A percentile compares a stretch with the other conserved stretches of the same genome.
Evolutionary conservation across 2,797 vertebrate genomes (phyloP).

Genomic region (Scomberomorus guttatus): DNA sequence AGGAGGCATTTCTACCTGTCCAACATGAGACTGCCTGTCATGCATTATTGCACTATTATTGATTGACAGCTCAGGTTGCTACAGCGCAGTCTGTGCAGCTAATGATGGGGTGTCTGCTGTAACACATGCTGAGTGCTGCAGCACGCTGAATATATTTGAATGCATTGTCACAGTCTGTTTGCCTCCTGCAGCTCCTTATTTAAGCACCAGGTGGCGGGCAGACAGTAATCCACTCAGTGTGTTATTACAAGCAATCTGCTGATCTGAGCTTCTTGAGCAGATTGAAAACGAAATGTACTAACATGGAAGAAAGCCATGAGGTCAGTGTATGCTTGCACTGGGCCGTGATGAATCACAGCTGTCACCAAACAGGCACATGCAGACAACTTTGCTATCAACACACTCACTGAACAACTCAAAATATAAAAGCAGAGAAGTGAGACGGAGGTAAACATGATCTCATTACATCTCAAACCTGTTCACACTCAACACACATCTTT

Average conservation of each 20-base stretch:
- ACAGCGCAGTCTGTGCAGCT: neutral
- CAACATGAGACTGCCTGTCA: neutral
- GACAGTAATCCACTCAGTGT: neutral
- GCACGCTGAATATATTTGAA: neutral
- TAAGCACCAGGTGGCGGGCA: constrained; percentile 51
- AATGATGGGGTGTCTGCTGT: neutral
- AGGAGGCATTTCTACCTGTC: neutral
- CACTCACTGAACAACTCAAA: too few species aligned
- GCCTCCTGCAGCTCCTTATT: neutral
- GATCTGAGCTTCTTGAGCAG: neutral
- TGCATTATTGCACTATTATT: neutral
- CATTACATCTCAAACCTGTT: neutral
- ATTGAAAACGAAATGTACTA: neutral
- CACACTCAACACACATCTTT: neutral
- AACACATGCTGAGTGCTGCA: too few species aligned
- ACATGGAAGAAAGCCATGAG: too few species aligned
- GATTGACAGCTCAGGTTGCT: constrained; percentile 1
- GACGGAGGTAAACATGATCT: neutral
- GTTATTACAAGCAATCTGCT: neutral
- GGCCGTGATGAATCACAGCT: neutral
- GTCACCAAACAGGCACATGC: neutral
- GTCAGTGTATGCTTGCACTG: neutral
- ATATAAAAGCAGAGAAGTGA: too few species aligned
- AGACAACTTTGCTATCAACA: neutral
- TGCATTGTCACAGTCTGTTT: neutral